Percentiles rank a stretch among this genome's conserved stretches.
These are phyloP conservation scores for Coendou prehensilis DNA, from an alignment of 2,797 vertebrate genomes.

Conservation along the genomic window DNA sequence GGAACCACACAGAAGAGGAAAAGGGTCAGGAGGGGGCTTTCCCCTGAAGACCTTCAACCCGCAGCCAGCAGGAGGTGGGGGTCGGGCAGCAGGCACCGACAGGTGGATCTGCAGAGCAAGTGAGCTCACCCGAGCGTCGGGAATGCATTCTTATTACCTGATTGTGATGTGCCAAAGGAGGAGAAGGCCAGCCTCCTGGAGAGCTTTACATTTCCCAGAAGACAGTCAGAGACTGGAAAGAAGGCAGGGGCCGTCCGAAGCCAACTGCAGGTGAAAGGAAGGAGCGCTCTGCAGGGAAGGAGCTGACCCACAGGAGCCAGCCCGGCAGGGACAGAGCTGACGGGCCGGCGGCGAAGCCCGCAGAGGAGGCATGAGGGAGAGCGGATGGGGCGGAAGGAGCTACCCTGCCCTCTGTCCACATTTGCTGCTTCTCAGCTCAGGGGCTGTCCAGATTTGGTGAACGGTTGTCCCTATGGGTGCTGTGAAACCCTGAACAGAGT, in stretches of 20 bases:
- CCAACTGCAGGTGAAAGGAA: background rate
- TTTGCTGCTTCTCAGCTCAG: background rate
- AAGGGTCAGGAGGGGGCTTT: no score
- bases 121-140: background rate
- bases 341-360: background rate
- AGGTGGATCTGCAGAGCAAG: no score
- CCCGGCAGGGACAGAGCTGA: background rate
- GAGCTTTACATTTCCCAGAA: background rate
- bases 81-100: accelerated
- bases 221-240: background rate
- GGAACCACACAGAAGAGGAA: background rate
- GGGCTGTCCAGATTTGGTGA: background rate
- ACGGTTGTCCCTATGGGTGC: slow-evolving; percentile 9
- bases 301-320: background rate
- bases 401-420: background rate
- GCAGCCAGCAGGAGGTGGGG: background rate
- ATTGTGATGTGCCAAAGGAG: background rate
- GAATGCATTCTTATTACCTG: slow-evolving; percentile 63
- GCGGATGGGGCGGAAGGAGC: accelerated
- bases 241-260: background rate
- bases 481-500: background rate
- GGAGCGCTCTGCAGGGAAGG: accelerated
- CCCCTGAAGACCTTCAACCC: background rate
- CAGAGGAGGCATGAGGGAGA: background rate
- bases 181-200: background rate